Percentiles rank a stretch among this genome's conserved stretches.
Conservation (phyloP, 2,113 vertebrate species). For the Thymallus thymallus region DNA sequence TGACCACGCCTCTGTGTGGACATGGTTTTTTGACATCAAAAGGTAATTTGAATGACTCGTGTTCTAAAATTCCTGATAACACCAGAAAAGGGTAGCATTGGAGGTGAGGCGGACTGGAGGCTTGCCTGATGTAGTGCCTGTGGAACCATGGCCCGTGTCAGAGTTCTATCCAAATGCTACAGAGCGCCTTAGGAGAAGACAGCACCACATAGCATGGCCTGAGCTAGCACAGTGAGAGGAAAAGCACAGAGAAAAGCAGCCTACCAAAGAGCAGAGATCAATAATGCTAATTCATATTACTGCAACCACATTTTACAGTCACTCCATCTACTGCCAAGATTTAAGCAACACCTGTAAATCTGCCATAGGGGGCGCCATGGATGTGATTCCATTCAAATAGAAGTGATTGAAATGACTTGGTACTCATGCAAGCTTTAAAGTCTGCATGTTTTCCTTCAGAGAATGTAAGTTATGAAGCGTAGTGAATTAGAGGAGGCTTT, state of each 20-base stretch:
- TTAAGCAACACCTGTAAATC: slow-evolving; percentile 18
- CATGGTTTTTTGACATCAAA: slow-evolving; percentile 21
- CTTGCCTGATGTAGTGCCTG: not conserved
- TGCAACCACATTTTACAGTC: slow-evolving; percentile 30
- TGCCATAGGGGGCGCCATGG: slow-evolving; percentile 3
- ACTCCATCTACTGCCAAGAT: slow-evolving; percentile 13
- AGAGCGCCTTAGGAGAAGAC: not conserved
- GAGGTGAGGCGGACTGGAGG: slow-evolving; percentile 12
- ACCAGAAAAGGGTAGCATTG: slow-evolving; percentile 20
- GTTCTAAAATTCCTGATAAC: not conserved
- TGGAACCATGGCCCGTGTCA: not conserved
- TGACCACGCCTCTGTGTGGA: slow-evolving; percentile 21
- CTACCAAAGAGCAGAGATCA: slow-evolving; percentile 9
- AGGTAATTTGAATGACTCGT: not conserved
- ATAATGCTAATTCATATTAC: slow-evolving; percentile 43
- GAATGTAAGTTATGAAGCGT: slow-evolving; percentile 7
- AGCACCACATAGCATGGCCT: not conserved
- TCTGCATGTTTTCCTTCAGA: slow-evolving; percentile 26
- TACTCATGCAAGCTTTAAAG: slow-evolving; percentile 23
- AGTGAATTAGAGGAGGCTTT: slow-evolving; percentile 34
- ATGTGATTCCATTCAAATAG: slow-evolving; percentile 34
- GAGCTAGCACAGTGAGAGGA: not conserved
- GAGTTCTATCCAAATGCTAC: slow-evolving; percentile 1
- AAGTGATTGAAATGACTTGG: slow-evolving; percentile 32
- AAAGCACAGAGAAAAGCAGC: slow-evolving; percentile 3